Evolutionary conservation across 2,797 vertebrate genomes (phyloP), one percentile per base, ranked within the genome.

Genomic region (Falco naumanni): DNA sequence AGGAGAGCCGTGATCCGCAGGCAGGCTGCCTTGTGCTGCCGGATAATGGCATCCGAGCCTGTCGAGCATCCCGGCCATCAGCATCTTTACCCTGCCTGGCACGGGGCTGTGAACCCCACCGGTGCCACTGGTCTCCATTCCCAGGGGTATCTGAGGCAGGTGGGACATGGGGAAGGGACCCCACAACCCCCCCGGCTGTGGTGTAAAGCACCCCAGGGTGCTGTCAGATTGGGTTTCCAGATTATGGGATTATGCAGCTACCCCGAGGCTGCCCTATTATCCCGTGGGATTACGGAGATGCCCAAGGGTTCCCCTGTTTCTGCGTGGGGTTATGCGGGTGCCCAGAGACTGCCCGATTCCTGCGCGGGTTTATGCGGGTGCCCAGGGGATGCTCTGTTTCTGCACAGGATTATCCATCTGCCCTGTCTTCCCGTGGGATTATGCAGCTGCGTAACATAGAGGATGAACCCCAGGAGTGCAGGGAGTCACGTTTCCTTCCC

Each of bases 1-100:
- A 99, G 96, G 69, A 99, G 98, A 2, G 99, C 99, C 0, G 99
- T 99, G 98, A 99, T 99, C 84, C 99, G 98, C 95, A 99, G 97
- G 95, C 99, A 99, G n/a, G 99, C 99, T 0, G 99, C 99, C 93
- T 99, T 99, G 98, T 99, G 99, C 97, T 99, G 99, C 70, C 99
- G 98, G 97, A 99, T 99, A 71, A 99, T 99, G 29, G 99, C 99
- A 21, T 99, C 99, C 0, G 99, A 99, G 57, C 99, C 99, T 99
- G 94, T 2, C 21, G 68, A 29, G 80, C 26, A 61, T 3, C 41
- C 59, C 21, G 0, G 1, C 2, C 6, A 0, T 93, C 83, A 87
- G 51, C 1, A 2, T 25, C 39, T 16, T 16, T 1, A 3, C 21
- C 82, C 70, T 1, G n/a, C 39, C n/a, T 5, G 15, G 3, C 70